These are phyloP conservation scores for Melanotaenia parkinsoni DNA, from an alignment of 2,797 vertebrate species.

Conservation along the genomic window DNA sequence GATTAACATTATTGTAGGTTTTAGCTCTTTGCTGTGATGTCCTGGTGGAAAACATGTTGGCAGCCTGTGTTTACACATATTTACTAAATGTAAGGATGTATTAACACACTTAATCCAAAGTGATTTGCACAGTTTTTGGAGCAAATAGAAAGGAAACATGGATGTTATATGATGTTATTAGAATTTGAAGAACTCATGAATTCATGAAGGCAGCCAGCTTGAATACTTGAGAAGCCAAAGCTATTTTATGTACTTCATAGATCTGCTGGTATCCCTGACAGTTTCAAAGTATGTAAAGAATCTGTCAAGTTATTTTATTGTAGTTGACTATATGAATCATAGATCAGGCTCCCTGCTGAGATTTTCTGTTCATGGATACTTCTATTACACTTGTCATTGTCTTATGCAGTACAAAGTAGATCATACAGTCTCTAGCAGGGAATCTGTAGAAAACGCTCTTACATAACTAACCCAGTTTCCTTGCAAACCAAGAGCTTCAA, in stretches of 20 bases:
- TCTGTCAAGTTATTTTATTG: constrained; percentile 25
- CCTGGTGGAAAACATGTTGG: constrained; percentile 16
- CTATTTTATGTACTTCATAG: not conserved
- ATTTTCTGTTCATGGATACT: constrained; percentile 28
- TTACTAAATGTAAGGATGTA: constrained; percentile 18
- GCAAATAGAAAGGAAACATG: constrained; percentile 1
- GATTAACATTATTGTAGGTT: constrained; percentile 56
- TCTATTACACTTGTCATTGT: constrained; percentile 28
- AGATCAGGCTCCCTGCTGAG: constrained; percentile 8
- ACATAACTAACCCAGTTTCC: constrained; percentile 37
- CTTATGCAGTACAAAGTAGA: constrained; percentile 2
- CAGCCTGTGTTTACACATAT: constrained; percentile 37
- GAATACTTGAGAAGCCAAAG: constrained; percentile 6
- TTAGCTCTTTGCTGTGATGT: constrained; percentile 36
- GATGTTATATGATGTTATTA: not conserved
- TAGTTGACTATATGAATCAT: constrained; percentile 31
- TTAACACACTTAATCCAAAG: constrained; percentile 22
- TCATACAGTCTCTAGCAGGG: constrained; percentile 26
- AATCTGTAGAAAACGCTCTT: constrained; percentile 38
- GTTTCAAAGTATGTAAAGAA: constrained; percentile 32
- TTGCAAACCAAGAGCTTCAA: constrained; percentile 15
- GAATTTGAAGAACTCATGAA: not conserved
- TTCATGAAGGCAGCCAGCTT: not conserved
- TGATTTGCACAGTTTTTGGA: constrained; percentile 23
- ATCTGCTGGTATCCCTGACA: constrained; percentile 6